These are phyloP conservation scores for Norana najaformis DNA, from an alignment of 2,888 invertebrate species.

Conservation along the genomic window DNA sequence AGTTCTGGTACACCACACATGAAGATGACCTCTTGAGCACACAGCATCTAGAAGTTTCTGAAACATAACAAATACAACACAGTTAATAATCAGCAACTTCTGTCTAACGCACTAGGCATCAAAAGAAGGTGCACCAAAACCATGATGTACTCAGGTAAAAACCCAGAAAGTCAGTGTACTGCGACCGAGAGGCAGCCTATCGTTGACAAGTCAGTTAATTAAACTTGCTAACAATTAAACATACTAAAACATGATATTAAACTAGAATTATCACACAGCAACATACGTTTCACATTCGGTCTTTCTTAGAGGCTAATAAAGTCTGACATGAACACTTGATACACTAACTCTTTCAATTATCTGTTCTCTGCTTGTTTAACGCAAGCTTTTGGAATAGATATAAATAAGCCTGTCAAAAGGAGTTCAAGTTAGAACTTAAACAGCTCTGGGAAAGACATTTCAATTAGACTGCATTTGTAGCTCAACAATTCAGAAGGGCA, in stretches of 20 bases:
- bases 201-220: no score
- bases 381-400: neutral
- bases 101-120: neutral
- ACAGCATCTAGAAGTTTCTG: neutral
- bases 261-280: no score
- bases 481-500: neutral
- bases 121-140: neutral
- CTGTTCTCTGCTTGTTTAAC: neutral
- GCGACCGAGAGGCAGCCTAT: no score
- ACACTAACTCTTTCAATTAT: no score
- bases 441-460: no score
- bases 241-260: no score
- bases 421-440: neutral
- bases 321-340: no score
- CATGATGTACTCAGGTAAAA: neutral
- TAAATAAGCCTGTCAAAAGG: neutral
- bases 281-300: no score
- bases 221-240: no score
- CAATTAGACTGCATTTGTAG: no score
- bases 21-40: neutral
- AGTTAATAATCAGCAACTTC: neutral
- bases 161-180: neutral
- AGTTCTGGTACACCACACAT: constrained; percentile 13
- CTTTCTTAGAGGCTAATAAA: no score
- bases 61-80: neutral